Base-by-base conservation (phyloP, 1,140 invertebrate genomes). In the Piezodorus guildinii region DNA sequence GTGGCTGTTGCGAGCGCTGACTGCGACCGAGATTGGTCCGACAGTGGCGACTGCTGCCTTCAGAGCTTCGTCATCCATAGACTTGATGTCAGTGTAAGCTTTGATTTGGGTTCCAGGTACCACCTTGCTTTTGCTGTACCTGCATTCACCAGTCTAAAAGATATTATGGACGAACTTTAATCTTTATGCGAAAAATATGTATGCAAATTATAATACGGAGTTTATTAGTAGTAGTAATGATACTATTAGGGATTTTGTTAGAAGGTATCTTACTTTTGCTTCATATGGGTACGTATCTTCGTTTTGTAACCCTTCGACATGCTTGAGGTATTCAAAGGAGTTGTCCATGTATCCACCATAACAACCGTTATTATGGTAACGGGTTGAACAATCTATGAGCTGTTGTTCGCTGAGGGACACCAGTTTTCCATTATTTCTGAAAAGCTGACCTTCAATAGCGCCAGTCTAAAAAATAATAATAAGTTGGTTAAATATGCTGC, bases 291-390 rank as follows among this genome's bases (percentile, higher is more conserved):
- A 96, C 16, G 80, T 81, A 30, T 80, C 77, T 77, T 98, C 96
- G 4, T 93, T 97, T 74, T 98, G 94, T 66, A 98, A 79, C 4
- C 85, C 89, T 72, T 97, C 97, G 51, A n/a, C n/a, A n/a, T 87
- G 83, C 74, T 86, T 91, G 69, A 98, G 85, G 75, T 98, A 98
- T 68, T 85, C 77, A 79, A 96, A 94, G 58, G 90, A 90, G 68
- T 88, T 80, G 76, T 96, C 91, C 92, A 96, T 96, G 17, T 96
- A 77, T 63, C 95, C 95, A 69, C 95, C 95, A 69, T 91, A 85
- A 77, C 96, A 99, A 51, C 96, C 96, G 73, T 94, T 83, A 77
- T 98, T 98, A 64, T 82, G 82, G 0, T 72, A 70, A 1, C 0
- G n/a, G n/a, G n/a, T n/a, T n/a, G n/a, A n/a, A n/a, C n/a, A n/a